A percentile compares a stretch with the other conserved stretches of the same genome.
Conservation (phyloP, 2,888 invertebrate genomes). For the Yponomeuta evonymella region DNA sequence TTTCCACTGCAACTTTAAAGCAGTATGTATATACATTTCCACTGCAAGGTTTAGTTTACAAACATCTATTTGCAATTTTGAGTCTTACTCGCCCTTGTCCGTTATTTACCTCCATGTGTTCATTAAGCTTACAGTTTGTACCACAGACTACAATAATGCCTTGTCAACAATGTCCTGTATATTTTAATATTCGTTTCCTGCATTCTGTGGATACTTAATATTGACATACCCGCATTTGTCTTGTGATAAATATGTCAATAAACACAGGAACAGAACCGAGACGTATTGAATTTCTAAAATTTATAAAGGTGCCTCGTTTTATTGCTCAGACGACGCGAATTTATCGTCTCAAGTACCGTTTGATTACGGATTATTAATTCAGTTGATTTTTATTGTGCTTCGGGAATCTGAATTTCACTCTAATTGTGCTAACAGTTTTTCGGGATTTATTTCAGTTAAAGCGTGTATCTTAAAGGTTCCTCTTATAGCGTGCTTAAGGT, state of each 20-base stretch:
- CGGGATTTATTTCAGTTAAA: neutral
- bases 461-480: too few relatives aligned
- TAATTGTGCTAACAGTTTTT: neutral
- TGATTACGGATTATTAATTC: slow-evolving; percentile 1
- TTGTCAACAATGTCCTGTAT: slow-evolving; percentile 12
- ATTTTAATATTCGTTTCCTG: slow-evolving; percentile 14
- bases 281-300: slow-evolving; percentile 7
- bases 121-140: neutral
- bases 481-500: too few relatives aligned
- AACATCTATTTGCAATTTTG: too few relatives aligned
- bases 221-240: slow-evolving; percentile 12
- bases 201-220: slow-evolving; percentile 8
- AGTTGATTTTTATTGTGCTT: neutral
- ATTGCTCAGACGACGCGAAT: neutral
- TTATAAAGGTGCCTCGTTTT: neutral
- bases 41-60: too few relatives aligned
- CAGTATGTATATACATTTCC: too few relatives aligned
- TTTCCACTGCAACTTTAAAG: too few relatives aligned
- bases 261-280: neutral
- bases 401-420: neutral
- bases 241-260: slow-evolving; percentile 11
- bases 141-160: slow-evolving; percentile 7
- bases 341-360: neutral
- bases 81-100: too few relatives aligned
- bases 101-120: too few relatives aligned